phyloP scores from a whole-genome alignment of 2,113 vertebrate species.

The Megalops atlanticus region DNA sequence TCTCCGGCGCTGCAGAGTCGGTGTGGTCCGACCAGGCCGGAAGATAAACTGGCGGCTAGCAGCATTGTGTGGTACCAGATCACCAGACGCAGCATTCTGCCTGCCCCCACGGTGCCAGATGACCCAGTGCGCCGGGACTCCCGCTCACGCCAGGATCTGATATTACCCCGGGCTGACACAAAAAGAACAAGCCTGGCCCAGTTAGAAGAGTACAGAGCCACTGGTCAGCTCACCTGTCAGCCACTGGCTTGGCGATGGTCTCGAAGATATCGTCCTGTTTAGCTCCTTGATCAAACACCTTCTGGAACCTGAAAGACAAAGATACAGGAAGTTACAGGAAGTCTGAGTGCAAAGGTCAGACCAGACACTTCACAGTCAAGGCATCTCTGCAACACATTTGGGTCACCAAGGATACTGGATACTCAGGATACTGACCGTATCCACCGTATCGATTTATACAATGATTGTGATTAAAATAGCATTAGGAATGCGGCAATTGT shows the following conservation, averaged over 20 bases:
- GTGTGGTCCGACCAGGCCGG: slow-evolving; percentile 49
- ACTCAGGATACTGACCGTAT: background rate
- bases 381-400: background rate
- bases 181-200: background rate
- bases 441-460: background rate
- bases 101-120: background rate
- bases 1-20: slow-evolving; percentile 40
- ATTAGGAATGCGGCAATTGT: background rate
- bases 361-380: background rate
- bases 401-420: too few relatives aligned
- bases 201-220: background rate
- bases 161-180: too few relatives aligned
- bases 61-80: too few relatives aligned
- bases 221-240: slow-evolving; percentile 80
- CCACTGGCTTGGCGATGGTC: slow-evolving; percentile 88
- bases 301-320: slow-evolving; percentile 79
- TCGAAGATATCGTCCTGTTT: slow-evolving; percentile 93
- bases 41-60: background rate
- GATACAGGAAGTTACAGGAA: background rate
- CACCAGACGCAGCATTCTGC: too few relatives aligned
- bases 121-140: background rate
- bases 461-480: background rate
- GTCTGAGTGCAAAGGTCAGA: background rate
- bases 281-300: slow-evolving; percentile 86
- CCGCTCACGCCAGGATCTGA: too few relatives aligned